Base-by-base conservation (phyloP, 2,113 vertebrate species). In the Orthonyx spaldingii region DNA sequence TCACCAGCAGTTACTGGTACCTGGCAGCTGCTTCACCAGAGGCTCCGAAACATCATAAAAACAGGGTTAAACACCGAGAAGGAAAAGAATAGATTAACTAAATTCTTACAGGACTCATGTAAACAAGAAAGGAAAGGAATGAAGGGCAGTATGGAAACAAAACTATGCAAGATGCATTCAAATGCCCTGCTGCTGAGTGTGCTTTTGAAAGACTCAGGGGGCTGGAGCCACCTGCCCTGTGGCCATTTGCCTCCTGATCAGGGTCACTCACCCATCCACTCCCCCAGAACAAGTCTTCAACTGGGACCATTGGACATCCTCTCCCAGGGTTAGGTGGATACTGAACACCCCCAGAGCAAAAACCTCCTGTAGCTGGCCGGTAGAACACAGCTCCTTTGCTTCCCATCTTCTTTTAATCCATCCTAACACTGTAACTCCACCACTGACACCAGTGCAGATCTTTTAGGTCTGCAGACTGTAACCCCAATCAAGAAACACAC, bases 331-430 rank as follows among this genome's bases (percentile, higher is more conserved):
- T 42, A 63, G 12, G 26, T 1, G 10, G n/a, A 21, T 13, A 19
- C 33, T 42, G 28, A 77, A 37, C 52, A 49, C 5, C 7, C 42
- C 53, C 46, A 57, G 42, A 68, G 71, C 28, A 46, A 32, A 76
- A 72, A 11, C 28, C 33, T 55, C 49, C 78, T 47, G 49, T 35
- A 82, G 39, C 60, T 55, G 82, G 65, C 82, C 83, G 59, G 71
- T 3, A 76, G 50, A 27, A 63, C 0, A 12, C 0, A 0, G 14
- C 32, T 79, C 49, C 53, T n/a, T 53, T 1, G 4, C 49, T 69
- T 59, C 56, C 60, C 72, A 44, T 1, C 69, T 49, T 24, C 16
- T 49, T 74, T 46, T 37, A 52, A 78, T 26, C 57, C 41, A 49
- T 24, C 53, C 55, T 23, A 68, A 37, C 4, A 8, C 50, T 33